Evolutionary conservation across 2,888 invertebrate species (phyloP).

Genomic region (Tipula confusa): DNA sequence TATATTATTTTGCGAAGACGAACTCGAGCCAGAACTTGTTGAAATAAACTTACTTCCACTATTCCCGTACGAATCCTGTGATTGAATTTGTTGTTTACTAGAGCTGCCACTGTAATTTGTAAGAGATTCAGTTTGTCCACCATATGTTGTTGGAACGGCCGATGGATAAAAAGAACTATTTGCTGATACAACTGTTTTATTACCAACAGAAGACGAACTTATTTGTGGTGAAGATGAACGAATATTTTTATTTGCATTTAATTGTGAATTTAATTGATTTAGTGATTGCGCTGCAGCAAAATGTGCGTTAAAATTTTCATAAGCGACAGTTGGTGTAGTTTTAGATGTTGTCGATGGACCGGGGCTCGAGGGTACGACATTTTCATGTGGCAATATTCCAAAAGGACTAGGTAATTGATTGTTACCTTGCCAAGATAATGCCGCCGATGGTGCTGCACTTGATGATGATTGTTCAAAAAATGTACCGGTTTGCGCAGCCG

Average conservation of each 20-base stretch:
- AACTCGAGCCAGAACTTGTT: slow-evolving; percentile 54
- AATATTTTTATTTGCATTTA: slow-evolving; percentile 55
- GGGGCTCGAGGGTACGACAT: slow-evolving; percentile 61
- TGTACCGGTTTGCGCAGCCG: slow-evolving; percentile 44
- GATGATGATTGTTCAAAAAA: slow-evolving; percentile 43
- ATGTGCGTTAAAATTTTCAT: slow-evolving; percentile 68
- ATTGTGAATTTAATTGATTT: slow-evolving; percentile 51
- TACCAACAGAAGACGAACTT: slow-evolving; percentile 43
- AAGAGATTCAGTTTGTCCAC: slow-evolving; percentile 26
- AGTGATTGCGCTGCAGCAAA: slow-evolving; percentile 51
- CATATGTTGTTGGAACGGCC: slow-evolving; percentile 30
- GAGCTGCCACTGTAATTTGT: slow-evolving; percentile 26
- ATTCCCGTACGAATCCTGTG: slow-evolving; percentile 21
- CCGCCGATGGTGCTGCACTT: slow-evolving; percentile 48
- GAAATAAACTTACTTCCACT: slow-evolving; percentile 28
- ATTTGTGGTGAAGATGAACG: slow-evolving; percentile 53
- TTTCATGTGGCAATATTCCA: slow-evolving; percentile 71
- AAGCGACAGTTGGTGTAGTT: slow-evolving; percentile 52
- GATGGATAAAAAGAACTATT: slow-evolving; percentile 30
- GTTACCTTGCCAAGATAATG: slow-evolving; percentile 70
- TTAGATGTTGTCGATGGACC: slow-evolving; percentile 58
- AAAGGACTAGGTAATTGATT: slow-evolving; percentile 67
- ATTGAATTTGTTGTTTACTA: slow-evolving; percentile 27
- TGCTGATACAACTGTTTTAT: slow-evolving; percentile 42
- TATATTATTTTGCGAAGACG: slow-evolving; percentile 52